Evolutionary conservation across 2,888 invertebrate species (phyloP).

Genomic region (Trachelus troglodyta): DNA sequence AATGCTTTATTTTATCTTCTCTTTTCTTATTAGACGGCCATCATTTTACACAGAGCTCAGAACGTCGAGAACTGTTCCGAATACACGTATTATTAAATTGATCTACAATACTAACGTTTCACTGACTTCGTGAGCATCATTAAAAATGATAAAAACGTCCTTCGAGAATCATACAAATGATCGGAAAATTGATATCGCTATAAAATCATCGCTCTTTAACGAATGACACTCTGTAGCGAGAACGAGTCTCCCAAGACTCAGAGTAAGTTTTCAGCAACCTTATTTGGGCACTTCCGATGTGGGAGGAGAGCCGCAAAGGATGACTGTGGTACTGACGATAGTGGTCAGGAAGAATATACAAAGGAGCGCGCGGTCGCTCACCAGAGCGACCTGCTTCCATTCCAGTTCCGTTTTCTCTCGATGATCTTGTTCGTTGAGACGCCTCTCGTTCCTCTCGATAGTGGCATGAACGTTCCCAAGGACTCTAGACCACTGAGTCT

Average conservation of each 20-base stretch:
- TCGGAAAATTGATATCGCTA: background rate
- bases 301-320: constrained; percentile 76
- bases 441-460: constrained; percentile 83
- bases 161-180: background rate
- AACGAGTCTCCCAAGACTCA: background rate
- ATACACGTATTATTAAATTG: background rate
- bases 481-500: constrained; percentile 75
- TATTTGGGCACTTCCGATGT: constrained; percentile 47
- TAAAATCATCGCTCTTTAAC: background rate
- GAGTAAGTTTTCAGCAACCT: constrained; percentile 18
- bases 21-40: background rate
- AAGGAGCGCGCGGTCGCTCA: constrained; percentile 82
- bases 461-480: constrained; percentile 78
- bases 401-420: constrained; percentile 84
- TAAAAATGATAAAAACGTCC: background rate
- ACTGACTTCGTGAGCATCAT: background rate
- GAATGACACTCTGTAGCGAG: background rate
- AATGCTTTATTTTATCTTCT: too few species aligned
- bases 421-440: constrained; percentile 82
- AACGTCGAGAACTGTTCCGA: too few species aligned
- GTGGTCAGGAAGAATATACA: constrained; percentile 83
- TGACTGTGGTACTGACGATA: constrained; percentile 81
- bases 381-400: constrained; percentile 85
- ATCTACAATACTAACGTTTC: background rate
- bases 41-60: background rate